Percentiles rank a stretch among this genome's conserved stretches.
phyloP scores from a whole-genome alignment of 2,113 vertebrate species.

The Stictonetta naevosa region DNA sequence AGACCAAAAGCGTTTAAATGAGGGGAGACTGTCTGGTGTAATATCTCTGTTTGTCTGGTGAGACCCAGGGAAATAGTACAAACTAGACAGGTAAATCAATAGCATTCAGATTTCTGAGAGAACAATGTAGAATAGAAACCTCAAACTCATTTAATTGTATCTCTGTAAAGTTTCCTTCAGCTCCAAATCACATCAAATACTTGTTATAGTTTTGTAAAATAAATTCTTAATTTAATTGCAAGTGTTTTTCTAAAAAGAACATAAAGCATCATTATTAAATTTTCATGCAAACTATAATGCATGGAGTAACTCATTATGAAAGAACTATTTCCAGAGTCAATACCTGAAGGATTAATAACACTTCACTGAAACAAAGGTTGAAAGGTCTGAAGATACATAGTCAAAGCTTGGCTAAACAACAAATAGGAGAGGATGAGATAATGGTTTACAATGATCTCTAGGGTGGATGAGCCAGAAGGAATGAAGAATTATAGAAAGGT shows the following conservation, averaged over 20 bases:
- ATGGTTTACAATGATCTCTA: neutral
- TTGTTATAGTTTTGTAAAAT: neutral
- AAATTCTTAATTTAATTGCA: neutral
- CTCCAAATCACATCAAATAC: neutral
- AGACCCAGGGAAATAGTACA: slow-evolving; percentile 32
- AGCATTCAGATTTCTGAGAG: slow-evolving; percentile 31
- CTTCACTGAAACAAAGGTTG: slow-evolving; percentile 24
- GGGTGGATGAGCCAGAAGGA: neutral
- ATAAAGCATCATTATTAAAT: slow-evolving; percentile 5
- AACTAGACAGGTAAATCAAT: slow-evolving; percentile 60
- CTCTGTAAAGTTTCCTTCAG: slow-evolving; percentile 18
- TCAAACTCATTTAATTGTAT: slow-evolving; percentile 23
- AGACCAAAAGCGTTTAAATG: neutral
- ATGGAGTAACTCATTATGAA: slow-evolving; percentile 31
- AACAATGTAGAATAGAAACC: neutral
- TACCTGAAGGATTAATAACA: slow-evolving; percentile 41
- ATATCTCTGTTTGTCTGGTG: slow-evolving; percentile 19
- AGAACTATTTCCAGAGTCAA: slow-evolving; percentile 45
- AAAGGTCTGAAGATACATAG: slow-evolving; percentile 4
- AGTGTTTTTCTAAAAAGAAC: slow-evolving; percentile 29
- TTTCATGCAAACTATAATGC: neutral
- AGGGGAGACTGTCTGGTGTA: neutral
- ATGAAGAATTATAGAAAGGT: neutral
- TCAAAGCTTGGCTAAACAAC: slow-evolving; percentile 19
- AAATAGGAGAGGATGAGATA: slow-evolving; percentile 14